A percentile compares a stretch with the other conserved stretches of the same genome.
phyloP scores from a whole-genome alignment of 2,888 invertebrate genomes.

The Scrobipalpa atriplicella region DNA sequence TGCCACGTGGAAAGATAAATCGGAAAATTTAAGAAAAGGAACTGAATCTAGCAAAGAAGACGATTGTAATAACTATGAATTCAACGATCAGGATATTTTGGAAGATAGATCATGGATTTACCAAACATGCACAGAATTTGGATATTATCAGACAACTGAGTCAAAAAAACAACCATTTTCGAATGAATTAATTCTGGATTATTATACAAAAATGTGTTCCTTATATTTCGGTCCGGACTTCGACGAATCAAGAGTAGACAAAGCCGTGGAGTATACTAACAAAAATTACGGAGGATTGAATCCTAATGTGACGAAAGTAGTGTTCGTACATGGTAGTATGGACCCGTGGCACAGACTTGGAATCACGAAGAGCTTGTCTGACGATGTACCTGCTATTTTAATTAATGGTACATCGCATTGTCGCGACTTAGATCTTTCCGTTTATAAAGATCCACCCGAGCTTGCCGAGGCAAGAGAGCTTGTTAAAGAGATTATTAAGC shows the following conservation, averaged over 20 bases:
- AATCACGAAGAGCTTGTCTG: not conserved
- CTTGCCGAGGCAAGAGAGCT: not conserved
- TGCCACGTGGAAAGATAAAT: not conserved
- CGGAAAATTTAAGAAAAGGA: not conserved
- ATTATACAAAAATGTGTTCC: conserved; percentile 1
- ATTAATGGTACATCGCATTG: not conserved
- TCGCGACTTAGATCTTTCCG: not conserved
- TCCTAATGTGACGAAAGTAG: conserved; percentile 26
- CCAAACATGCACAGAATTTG: conserved; percentile 32
- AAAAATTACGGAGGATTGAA: conserved; percentile 26
- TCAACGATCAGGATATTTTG: not conserved
- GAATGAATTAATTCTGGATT: conserved; percentile 10
- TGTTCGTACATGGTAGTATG: conserved; percentile 30
- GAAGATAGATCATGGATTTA: conserved; percentile 21
- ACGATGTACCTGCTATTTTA: not conserved
- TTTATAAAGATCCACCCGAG: not conserved
- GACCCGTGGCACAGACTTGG: conserved; percentile 28
- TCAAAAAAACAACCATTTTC: not conserved
- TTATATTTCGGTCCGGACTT: conserved; percentile 22
- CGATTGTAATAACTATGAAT: conserved; percentile 1
- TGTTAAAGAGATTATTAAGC: not conserved
- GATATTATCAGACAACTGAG: conserved; percentile 24
- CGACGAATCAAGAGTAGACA: not conserved
- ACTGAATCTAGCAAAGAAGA: not conserved
- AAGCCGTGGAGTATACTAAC: conserved; percentile 23